A percentile compares a stretch with the other conserved stretches of the same genome.
Conservation (phyloP, 2,888 invertebrate species). For the Micoletzkya japonica region DNA sequence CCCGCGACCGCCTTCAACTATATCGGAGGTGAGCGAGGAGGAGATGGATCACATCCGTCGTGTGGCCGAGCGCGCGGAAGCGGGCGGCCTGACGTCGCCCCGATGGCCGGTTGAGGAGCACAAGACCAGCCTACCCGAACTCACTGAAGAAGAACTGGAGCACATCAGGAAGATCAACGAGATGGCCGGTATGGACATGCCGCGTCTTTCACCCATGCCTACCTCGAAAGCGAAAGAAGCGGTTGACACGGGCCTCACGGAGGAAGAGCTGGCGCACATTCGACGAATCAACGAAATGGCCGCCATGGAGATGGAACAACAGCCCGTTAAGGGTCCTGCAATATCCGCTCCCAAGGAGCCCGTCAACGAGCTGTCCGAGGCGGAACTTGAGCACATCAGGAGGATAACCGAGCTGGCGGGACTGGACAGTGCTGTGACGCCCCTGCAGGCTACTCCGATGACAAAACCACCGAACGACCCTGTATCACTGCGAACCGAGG, state of each 20-base stretch:
- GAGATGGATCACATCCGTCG: constrained; percentile 26
- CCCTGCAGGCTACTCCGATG: not conserved
- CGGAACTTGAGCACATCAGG: constrained; percentile 37
- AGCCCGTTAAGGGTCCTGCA: not conserved
- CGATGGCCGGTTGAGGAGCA: not conserved
- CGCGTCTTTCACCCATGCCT: not conserved
- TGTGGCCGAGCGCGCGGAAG: constrained; percentile 4
- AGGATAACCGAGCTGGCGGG: constrained; percentile 32
- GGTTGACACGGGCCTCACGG: constrained; percentile 26
- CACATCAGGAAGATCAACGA: constrained; percentile 35
- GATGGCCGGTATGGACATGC: constrained; percentile 29
- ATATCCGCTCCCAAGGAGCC: not conserved
- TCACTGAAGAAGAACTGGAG: constrained; percentile 35
- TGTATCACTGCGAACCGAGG: not conserved
- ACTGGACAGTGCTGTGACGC: not conserved
- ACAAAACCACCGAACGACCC: not conserved
- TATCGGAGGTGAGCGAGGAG: constrained; percentile 20
- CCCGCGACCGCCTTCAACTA: constrained; percentile 7
- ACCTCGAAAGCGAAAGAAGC: constrained; percentile 25
- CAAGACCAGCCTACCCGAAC: constrained; percentile 1
- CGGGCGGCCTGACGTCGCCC: not conserved
- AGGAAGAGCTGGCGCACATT: constrained; percentile 37
- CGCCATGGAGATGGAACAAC: not conserved
- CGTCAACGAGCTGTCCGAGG: constrained; percentile 30
- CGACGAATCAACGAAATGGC: constrained; percentile 33